These are phyloP conservation scores for Samia ricini DNA, from an alignment of 1,140 invertebrate species.

Conservation along the genomic window DNA sequence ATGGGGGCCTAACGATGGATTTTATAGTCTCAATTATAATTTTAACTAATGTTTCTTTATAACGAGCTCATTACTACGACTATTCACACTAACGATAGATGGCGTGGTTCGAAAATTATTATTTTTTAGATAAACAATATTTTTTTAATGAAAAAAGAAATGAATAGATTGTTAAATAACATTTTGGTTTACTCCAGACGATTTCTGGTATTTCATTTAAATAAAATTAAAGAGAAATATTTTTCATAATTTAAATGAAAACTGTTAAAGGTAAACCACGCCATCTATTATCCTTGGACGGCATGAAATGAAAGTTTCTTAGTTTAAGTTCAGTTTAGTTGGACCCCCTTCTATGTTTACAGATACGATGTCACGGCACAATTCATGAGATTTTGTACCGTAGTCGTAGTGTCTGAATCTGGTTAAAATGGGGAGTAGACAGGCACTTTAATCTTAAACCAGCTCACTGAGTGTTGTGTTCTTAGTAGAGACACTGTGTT, in stretches of 20 bases:
- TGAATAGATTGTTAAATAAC: background rate
- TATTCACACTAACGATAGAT: background rate
- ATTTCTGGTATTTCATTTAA: background rate
- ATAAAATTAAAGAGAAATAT: too few relatives aligned
- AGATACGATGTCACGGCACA: background rate
- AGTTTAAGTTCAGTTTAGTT: background rate
- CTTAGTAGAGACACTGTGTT: background rate
- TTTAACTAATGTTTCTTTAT: background rate
- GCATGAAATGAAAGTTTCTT: background rate
- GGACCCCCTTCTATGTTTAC: background rate
- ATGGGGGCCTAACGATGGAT: slow-evolving; percentile 39
- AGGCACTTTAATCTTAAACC: background rate
- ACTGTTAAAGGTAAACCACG: background rate
- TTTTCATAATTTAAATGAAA: background rate
- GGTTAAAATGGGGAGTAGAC: slow-evolving; percentile 54
- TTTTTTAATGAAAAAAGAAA: too few relatives aligned
- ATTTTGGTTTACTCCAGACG: background rate
- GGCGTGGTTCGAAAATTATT: slow-evolving; percentile 1
- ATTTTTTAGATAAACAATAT: background rate
- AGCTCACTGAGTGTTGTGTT: background rate
- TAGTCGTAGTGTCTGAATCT: slow-evolving; percentile 19
- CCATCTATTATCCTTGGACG: background rate
- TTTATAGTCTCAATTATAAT: slow-evolving; percentile 44
- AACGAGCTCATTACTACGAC: background rate
- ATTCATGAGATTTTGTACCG: background rate